Percentiles rank a stretch among this genome's conserved stretches.
Evolutionary conservation across 1,140 invertebrate species (phyloP).

Genomic region (Nasonia longicornis): DNA sequence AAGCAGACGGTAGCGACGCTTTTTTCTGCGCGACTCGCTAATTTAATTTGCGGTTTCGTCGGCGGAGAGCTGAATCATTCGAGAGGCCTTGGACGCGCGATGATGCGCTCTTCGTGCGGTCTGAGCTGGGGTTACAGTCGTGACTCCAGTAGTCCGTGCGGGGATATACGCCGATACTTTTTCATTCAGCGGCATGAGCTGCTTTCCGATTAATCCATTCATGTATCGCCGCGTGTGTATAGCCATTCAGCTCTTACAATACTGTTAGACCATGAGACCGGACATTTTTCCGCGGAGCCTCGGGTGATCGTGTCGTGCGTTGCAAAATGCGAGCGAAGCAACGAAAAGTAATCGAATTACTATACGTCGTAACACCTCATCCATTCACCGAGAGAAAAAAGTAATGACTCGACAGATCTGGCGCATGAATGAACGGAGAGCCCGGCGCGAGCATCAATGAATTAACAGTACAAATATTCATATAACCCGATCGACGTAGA

Average conservation of each 20-base stretch:
- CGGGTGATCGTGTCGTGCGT: background rate
- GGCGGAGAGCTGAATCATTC: slow-evolving; percentile 22
- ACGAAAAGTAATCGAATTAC: background rate
- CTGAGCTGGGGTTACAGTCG: background rate
- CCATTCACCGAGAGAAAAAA: background rate
- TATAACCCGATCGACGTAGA: background rate
- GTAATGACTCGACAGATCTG: background rate
- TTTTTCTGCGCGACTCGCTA: slow-evolving; percentile 61
- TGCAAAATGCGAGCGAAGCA: background rate
- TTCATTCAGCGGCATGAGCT: background rate
- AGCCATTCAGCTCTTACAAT: background rate
- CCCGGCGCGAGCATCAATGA: background rate
- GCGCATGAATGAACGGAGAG: background rate
- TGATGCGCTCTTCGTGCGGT: background rate
- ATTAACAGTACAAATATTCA: background rate
- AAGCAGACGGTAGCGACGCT: slow-evolving; percentile 62
- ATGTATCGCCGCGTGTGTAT: background rate
- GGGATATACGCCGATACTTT: background rate
- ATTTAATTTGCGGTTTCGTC: slow-evolving; percentile 68
- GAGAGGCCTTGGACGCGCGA: background rate
- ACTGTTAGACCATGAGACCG: background rate
- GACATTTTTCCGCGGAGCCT: background rate
- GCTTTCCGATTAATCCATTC: slow-evolving; percentile 8
- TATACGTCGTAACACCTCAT: background rate
- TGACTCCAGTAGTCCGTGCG: background rate